Percentiles rank a stretch among this genome's conserved stretches.
These are phyloP conservation scores for Stegophylla sp. DNA, from an alignment of 2,888 invertebrate species.

Conservation along the genomic window DNA sequence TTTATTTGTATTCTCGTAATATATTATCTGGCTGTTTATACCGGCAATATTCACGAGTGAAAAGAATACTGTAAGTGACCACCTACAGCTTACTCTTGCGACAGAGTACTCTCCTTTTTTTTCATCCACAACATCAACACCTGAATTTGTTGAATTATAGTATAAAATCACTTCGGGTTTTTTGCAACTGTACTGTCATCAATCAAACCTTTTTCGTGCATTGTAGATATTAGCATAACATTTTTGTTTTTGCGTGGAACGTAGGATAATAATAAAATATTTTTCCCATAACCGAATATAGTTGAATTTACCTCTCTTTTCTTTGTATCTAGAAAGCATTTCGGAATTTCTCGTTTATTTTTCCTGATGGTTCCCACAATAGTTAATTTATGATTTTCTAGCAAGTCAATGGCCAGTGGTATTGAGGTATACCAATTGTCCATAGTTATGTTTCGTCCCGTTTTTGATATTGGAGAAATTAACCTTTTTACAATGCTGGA, in stretches of 20 bases:
- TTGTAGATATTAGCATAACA: background rate
- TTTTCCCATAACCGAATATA: background rate
- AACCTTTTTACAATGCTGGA: too few relatives aligned
- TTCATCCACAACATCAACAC: background rate
- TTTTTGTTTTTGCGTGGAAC: slow-evolving; percentile 8
- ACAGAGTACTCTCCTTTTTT: slow-evolving; percentile 7
- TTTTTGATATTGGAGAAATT: too few relatives aligned
- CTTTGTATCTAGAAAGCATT: background rate
- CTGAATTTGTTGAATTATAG: slow-evolving; percentile 1
- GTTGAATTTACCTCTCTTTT: background rate
- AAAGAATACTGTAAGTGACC: slow-evolving; percentile 25
- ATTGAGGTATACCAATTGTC: slow-evolving; percentile 5
- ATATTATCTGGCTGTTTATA: slow-evolving; percentile 24
- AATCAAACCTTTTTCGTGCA: background rate
- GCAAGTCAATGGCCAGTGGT: background rate
- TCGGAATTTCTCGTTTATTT: background rate
- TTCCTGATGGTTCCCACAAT: slow-evolving; percentile 2
- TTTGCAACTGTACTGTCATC: background rate
- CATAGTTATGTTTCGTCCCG: background rate
- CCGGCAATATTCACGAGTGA: slow-evolving; percentile 18
- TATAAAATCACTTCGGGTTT: background rate
- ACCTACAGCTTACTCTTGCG: background rate
- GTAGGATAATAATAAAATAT: background rate
- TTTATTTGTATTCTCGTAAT: slow-evolving; percentile 13
- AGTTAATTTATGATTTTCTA: background rate